Conservation (phyloP, 35 echinoderm and acorn worm species). For the Heliocidaris erythrogramma region DNA sequence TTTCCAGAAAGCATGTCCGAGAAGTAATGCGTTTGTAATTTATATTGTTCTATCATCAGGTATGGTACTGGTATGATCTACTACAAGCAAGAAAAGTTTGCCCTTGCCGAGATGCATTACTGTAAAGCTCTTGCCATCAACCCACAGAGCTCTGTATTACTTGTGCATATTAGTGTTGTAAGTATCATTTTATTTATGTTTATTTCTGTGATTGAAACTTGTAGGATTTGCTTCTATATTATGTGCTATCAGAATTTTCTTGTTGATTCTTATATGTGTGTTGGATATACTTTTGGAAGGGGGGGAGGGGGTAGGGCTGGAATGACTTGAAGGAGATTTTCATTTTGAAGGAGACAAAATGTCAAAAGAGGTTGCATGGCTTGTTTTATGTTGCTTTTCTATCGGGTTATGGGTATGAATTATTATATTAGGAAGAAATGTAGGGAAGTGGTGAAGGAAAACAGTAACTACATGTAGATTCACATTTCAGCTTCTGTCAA, state of each 20-base stretch:
- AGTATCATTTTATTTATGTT: constrained; percentile 1
- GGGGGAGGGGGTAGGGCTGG: too few species aligned
- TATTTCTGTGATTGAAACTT: neutral
- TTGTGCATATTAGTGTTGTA: constrained; percentile 93
- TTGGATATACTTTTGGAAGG: too few species aligned
- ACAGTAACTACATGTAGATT: too few species aligned
- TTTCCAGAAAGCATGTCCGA: neutral
- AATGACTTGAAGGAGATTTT: too few species aligned
- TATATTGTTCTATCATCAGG: constrained; percentile 42
- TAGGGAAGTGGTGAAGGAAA: too few species aligned
- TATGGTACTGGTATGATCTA: constrained; percentile 99
- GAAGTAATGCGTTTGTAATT: neutral
- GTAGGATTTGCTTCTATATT: neutral
- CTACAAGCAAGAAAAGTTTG: constrained; percentile 97
- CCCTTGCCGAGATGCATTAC: constrained; percentile 95
- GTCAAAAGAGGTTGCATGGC: too few species aligned
- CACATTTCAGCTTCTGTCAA: too few species aligned
- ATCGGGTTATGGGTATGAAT: too few species aligned
- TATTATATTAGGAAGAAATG: too few species aligned
- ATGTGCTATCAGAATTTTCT: neutral
- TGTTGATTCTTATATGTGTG: too few species aligned
- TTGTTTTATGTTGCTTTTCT: too few species aligned
- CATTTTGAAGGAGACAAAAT: too few species aligned
- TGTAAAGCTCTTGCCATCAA: constrained; percentile 95
- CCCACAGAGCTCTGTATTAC: constrained; percentile 88